Conservation (phyloP, 2,888 invertebrate species). For the Hermaeophaga mercurialis region DNA sequence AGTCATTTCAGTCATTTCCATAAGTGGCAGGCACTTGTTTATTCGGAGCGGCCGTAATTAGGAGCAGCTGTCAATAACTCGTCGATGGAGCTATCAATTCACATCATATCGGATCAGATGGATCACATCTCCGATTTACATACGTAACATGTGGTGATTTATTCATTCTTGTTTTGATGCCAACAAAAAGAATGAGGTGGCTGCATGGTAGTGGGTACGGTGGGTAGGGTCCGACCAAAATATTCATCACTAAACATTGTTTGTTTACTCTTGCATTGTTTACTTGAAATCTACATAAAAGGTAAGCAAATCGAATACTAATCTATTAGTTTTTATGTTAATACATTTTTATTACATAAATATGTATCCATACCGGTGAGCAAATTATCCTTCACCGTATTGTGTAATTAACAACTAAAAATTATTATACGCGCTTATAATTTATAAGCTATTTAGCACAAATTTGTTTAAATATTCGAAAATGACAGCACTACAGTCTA, state of each 20-base stretch:
- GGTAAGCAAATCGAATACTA: too few species aligned
- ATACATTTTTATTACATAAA: too few species aligned
- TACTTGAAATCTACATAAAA: too few species aligned
- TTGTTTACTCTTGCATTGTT: too few species aligned
- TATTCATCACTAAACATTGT: neutral
- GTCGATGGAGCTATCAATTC: slow-evolving; percentile 26
- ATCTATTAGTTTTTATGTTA: too few species aligned
- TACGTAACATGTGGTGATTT: slow-evolving; percentile 15
- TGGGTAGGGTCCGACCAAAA: slow-evolving; percentile 12
- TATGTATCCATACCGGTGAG: too few species aligned
- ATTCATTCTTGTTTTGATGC: slow-evolving; percentile 16
- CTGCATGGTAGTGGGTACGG: neutral
- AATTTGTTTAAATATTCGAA: too few species aligned
- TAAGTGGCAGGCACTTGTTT: slow-evolving; percentile 33
- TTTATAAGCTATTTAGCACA: too few species aligned
- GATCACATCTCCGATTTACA: slow-evolving; percentile 15
- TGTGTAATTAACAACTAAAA: too few species aligned
- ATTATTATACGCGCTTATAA: too few species aligned
- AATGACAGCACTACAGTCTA: too few species aligned
- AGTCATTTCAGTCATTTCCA: slow-evolving; percentile 26
- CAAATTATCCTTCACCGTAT: too few species aligned
- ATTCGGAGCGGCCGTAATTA: slow-evolving; percentile 26
- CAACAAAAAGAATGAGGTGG: slow-evolving; percentile 10
- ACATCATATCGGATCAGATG: slow-evolving; percentile 19
- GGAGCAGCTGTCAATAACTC: slow-evolving; percentile 29